Evolutionary conservation across 1,140 invertebrate genomes (phyloP).

Genomic region (Radopholus similis): DNA sequence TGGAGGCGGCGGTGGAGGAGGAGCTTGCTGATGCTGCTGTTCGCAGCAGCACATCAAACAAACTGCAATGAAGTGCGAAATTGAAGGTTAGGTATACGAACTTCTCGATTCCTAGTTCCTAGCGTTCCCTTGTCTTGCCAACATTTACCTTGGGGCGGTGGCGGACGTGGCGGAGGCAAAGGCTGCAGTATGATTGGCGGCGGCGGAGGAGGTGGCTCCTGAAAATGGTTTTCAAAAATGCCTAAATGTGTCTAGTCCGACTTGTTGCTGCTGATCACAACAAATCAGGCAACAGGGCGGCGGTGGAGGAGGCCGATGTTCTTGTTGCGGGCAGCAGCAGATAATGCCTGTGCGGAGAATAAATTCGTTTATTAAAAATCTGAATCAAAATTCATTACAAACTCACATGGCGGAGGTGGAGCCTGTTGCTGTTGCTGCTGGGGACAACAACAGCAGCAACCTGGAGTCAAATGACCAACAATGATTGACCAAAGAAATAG

Average conservation of each 20-base stretch:
- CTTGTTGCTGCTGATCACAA: not conserved
- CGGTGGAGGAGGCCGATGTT: not conserved
- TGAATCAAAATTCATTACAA: not conserved
- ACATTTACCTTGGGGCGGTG: constrained; percentile 14
- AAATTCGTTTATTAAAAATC: not conserved
- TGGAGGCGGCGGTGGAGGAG: not conserved
- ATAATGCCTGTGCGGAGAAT: not conserved
- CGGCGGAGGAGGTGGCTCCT: constrained; percentile 14
- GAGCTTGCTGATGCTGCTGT: not conserved
- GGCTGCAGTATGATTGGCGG: constrained; percentile 18
- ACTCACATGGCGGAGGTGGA: constrained; percentile 1
- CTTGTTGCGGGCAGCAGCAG: constrained; percentile 9
- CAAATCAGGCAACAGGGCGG: constrained; percentile 16
- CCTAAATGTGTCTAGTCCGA: not conserved
- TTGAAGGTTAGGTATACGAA: too few relatives aligned
- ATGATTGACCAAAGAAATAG: not conserved
- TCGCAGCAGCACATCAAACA: constrained; percentile 16
- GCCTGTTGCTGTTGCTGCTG: not conserved
- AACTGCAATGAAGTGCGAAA: not conserved
- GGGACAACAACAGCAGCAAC: constrained; percentile 18
- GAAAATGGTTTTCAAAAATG: not conserved
- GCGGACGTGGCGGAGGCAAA: constrained; percentile 1
- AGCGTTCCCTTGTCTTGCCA: too few relatives aligned
- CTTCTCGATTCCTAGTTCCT: too few relatives aligned
- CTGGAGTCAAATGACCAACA: not conserved